Conservation (phyloP, 2,888 invertebrate genomes). For the Schizotus pectinicornis region DNA sequence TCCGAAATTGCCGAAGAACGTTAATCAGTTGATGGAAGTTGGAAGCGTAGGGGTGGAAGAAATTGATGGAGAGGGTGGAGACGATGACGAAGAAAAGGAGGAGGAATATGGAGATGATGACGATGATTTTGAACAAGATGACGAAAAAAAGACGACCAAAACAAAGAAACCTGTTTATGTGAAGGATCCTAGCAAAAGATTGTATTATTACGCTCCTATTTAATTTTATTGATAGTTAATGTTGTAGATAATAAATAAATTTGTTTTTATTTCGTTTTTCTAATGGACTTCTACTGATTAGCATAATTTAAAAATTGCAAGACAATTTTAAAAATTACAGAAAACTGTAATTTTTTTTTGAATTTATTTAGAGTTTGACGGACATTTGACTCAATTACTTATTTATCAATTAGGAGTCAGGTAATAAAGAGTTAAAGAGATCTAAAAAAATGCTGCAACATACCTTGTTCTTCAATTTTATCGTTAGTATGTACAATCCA, state of each 20-base stretch:
- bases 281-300: no score
- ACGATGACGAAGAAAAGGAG: slow-evolving; percentile 7
- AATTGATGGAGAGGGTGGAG: slow-evolving; percentile 13
- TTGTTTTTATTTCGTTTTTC: not conserved
- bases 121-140: slow-evolving; percentile 29
- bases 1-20: slow-evolving; percentile 43
- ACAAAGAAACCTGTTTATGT: slow-evolving; percentile 42
- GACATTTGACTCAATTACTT: no score
- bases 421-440: no score
- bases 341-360: no score
- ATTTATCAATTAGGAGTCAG: no score
- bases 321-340: slow-evolving; percentile 15
- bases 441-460: no score
- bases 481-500: no score
- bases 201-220: slow-evolving; percentile 54
- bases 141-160: slow-evolving; percentile 12
- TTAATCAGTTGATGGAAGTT: slow-evolving; percentile 45
- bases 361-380: no score
- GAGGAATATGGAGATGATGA: slow-evolving; percentile 22
- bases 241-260: slow-evolving; percentile 10
- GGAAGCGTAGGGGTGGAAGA: slow-evolving; percentile 24
- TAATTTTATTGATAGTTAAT: slow-evolving; percentile 28
- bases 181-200: slow-evolving; percentile 55
- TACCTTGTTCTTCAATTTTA: no score
- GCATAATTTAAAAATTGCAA: not conserved